Percentiles rank a stretch among this genome's conserved stretches.
phyloP scores from a whole-genome alignment of 2,797 vertebrate species.

The Crocodylus rhombifer region DNA sequence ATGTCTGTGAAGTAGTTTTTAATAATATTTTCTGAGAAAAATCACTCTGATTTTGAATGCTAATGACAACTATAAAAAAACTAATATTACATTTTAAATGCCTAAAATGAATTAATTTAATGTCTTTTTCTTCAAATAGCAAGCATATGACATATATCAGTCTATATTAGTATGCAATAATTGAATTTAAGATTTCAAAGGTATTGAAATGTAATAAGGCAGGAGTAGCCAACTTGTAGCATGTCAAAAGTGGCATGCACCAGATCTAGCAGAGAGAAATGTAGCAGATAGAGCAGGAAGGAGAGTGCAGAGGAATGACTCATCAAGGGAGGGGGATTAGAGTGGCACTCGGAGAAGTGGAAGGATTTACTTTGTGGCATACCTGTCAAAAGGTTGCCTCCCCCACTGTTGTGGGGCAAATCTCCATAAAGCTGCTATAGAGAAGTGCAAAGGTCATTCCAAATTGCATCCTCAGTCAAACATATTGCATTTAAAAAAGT shows the following conservation, averaged over 20 bases:
- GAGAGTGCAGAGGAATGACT: too few species aligned
- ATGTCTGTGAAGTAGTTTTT: not conserved
- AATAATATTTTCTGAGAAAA: not conserved
- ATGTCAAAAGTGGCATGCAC: too few species aligned
- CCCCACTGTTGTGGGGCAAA: not conserved
- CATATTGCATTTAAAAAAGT: conserved; percentile 43
- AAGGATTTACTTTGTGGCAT: too few species aligned
- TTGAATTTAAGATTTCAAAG: not conserved
- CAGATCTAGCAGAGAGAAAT: too few species aligned
- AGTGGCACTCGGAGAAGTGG: too few species aligned
- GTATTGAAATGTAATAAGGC: not conserved
- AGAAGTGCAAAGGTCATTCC: not conserved
- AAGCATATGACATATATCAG: not conserved
- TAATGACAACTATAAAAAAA: not conserved
- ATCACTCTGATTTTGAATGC: not conserved
- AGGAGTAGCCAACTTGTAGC: not conserved
- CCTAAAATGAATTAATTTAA: not conserved
- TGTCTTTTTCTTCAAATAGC: not conserved
- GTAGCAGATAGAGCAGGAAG: too few species aligned
- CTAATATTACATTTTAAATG: not conserved
- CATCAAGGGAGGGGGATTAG: too few species aligned
- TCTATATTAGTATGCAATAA: not conserved
- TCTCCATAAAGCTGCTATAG: not conserved
- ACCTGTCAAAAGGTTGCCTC: too few species aligned
- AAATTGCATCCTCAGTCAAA: not conserved